Evolutionary conservation across 2,797 vertebrate genomes (phyloP), one percentile per base, ranked within the genome.

Genomic region (Carduelis carduelis): DNA sequence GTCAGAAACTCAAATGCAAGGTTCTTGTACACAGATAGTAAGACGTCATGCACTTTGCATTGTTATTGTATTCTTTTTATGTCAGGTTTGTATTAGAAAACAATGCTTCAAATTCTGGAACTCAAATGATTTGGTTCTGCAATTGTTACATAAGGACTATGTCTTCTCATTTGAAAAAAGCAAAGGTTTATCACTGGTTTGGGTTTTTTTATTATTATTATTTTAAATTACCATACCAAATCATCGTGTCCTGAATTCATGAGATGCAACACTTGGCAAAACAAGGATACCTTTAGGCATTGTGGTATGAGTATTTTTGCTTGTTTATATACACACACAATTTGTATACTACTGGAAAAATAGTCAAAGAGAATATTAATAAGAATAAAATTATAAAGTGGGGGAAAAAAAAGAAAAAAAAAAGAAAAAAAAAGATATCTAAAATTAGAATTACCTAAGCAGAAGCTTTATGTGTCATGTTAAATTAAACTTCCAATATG

Each of bases 141-240:
- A 55, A 8, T 12, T 79, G n/a, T 39, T 17, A 32, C 19, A 52
- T 3, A 50, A 68, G 8, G 26, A 50, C 13, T 52, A 47, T 41
- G 6, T 39, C 11, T 66, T 81, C 39, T 86, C 8, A 65, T 52
- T 44, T 80, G 8, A 16, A 23, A 64, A 83, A 32, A 24, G 0
- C 1, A 19, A 14, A 65, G 23, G 7, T 37, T 56, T 82, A 32
- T 69, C 27, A 75, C 7, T 6, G 5, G 6, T 0, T 21, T 18
- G 4, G 0, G 2, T 16, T 13, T 16, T 30, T 50, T 30, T 17
- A 9, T 7, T 5, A 24, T n/a, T 44, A 59, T 44, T 50, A 43
- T 49, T 60, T 55, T 28, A n/a, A 55, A 64, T 60, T 37, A 49
- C 23, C 10, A 18, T 17, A 39, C 10, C 37, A 83, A 74, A 70